These are phyloP conservation scores for Tiphia femorata DNA, from an alignment of 2,888 invertebrate species.

Conservation along the genomic window DNA sequence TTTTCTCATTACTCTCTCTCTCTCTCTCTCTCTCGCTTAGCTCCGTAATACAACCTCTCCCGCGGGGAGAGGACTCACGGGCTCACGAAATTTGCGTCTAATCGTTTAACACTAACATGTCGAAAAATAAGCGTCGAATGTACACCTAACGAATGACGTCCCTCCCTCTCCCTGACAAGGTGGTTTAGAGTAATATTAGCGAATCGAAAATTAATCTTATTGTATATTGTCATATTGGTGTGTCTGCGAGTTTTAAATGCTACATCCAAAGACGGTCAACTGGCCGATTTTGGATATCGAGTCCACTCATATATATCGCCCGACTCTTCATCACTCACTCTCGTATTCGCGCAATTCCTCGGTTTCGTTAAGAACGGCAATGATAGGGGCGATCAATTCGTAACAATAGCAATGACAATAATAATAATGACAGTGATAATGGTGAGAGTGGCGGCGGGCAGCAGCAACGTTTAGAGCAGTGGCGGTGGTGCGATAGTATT, in stretches of 20 bases:
- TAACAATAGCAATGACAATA: not conserved
- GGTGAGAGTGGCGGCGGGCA: not conserved
- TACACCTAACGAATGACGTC: constrained; percentile 37
- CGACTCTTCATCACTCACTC: not conserved
- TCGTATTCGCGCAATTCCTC: not conserved
- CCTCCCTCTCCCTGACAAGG: constrained; percentile 23
- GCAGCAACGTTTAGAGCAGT: too few species aligned
- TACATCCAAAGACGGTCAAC: constrained; percentile 6
- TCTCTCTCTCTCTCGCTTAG: too few species aligned
- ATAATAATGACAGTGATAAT: constrained; percentile 2
- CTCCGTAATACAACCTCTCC: constrained; percentile 15
- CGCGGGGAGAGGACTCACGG: too few species aligned
- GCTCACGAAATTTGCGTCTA: too few species aligned
- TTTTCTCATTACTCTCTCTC: too few species aligned
- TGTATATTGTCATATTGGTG: constrained; percentile 45
- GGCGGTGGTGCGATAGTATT: too few species aligned
- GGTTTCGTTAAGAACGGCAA: not conserved
- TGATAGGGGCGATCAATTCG: too few species aligned
- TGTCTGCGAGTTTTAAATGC: constrained; percentile 34
- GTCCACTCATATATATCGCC: constrained; percentile 2
- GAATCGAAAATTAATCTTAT: constrained; percentile 37
- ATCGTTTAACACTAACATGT: constrained; percentile 39
- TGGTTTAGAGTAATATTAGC: constrained; percentile 33
- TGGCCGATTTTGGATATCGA: constrained; percentile 15
- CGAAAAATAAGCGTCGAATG: constrained; percentile 43